phyloP scores from a whole-genome alignment of 2,797 vertebrate species.

The Zalophus californianus region DNA sequence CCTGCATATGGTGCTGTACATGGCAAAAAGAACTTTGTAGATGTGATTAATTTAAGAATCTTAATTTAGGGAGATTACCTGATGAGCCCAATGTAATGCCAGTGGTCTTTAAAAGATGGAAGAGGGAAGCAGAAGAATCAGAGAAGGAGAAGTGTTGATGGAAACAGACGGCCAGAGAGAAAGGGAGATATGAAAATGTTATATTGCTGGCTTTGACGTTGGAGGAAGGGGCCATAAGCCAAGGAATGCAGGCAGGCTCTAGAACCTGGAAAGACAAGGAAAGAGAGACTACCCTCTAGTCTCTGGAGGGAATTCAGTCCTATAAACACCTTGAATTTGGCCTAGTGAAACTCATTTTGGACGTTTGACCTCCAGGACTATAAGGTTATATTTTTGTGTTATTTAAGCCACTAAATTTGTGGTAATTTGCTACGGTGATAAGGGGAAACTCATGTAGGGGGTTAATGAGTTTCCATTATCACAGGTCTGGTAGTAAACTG shows the following conservation, averaged over 20 bases:
- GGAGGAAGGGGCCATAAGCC: neutral
- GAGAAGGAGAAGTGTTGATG: neutral
- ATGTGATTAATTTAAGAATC: constrained; percentile 21
- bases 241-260: neutral
- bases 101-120: neutral
- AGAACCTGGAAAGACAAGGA: neutral
- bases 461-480: neutral
- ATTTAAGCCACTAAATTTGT: neutral
- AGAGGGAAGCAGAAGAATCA: neutral
- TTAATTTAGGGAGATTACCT: neutral
- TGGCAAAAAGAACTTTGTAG: neutral
- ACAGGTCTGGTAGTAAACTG: neutral
- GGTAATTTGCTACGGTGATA: neutral
- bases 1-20: neutral
- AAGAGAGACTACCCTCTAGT: neutral
- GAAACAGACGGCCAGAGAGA: neutral
- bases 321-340: neutral
- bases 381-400: constrained; percentile 28
- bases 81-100: neutral
- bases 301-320: neutral
- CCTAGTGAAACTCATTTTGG: neutral
- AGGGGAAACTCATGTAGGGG: neutral
- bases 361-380: neutral
- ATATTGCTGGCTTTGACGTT: neutral
- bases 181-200: neutral